A percentile compares a stretch with the other conserved stretches of the same genome.
Conservation (phyloP, 2,113 vertebrate species). For the Chaetura pelagica region DNA sequence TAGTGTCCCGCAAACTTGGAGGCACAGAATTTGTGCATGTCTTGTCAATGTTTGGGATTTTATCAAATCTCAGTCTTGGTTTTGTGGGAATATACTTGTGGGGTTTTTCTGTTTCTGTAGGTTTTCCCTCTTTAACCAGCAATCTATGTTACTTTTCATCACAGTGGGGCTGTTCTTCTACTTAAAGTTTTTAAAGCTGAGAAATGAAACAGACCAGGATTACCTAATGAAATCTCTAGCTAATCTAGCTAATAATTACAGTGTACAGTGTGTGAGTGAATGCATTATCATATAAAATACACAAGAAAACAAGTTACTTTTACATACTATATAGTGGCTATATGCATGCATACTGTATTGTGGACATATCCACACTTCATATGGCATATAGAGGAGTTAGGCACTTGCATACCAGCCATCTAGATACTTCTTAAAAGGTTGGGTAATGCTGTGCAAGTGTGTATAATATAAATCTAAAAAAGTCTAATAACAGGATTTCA, state of each 20-base stretch:
- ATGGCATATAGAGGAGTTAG: rapidly evolving
- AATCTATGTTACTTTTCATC: conserved; percentile 16
- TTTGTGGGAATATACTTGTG: neutral
- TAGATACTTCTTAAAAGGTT: neutral
- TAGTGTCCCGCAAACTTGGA: neutral
- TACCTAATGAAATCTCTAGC: neutral
- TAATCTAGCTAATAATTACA: neutral
- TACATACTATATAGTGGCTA: neutral
- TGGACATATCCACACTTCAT: neutral
- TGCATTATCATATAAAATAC: neutral
- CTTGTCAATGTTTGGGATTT: neutral
- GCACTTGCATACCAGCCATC: neutral
- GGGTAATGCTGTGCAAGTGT: neutral
- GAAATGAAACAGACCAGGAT: neutral
- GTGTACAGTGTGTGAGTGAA: neutral
- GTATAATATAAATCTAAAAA: too few relatives aligned
- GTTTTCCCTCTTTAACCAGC: neutral
- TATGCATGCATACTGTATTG: neutral
- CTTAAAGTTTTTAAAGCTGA: neutral
- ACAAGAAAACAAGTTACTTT: neutral
- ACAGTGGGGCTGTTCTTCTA: neutral
- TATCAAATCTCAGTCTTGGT: neutral
- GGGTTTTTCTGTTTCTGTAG: neutral
- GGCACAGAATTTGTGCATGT: neutral
- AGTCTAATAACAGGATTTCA: neutral